A percentile compares a stretch with the other conserved stretches of the same genome.
phyloP scores from a whole-genome alignment of 2,797 vertebrate species.

The Champsocephalus gunnari region DNA sequence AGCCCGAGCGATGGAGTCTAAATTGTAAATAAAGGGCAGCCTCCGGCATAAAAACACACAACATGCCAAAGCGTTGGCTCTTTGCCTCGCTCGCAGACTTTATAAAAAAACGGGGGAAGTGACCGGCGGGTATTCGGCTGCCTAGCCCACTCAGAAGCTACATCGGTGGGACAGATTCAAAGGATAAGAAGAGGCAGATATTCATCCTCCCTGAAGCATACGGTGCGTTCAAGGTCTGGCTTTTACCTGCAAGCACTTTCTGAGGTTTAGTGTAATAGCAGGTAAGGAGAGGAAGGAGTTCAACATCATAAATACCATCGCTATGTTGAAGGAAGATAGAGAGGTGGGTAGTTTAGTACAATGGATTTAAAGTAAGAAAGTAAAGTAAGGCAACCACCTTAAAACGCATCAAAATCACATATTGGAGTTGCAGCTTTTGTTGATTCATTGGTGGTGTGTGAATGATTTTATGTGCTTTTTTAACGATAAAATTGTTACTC shows the following conservation, averaged over 20 bases:
- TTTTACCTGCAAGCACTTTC: constrained; percentile 43
- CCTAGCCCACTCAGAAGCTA: constrained; percentile 52
- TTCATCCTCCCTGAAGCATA: constrained; percentile 28
- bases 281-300: constrained; percentile 33
- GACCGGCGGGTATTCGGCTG: constrained; percentile 46
- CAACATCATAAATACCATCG: constrained; percentile 32
- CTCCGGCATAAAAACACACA: constrained; percentile 31
- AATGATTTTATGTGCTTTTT: too few species aligned
- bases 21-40: constrained; percentile 59
- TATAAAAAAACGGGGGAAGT: neutral
- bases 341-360: neutral
- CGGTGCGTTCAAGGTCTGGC: constrained; percentile 11
- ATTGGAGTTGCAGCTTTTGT: neutral
- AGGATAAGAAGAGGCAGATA: constrained; percentile 51
- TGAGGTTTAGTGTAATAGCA: constrained; percentile 25
- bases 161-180: constrained; percentile 52
- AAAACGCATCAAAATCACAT: neutral
- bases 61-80: constrained; percentile 31
- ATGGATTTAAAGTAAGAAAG: neutral
- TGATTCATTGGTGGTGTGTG: neutral
- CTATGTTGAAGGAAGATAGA: neutral
- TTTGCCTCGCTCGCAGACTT: constrained; percentile 29
- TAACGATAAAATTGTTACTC: too few species aligned
- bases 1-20: constrained; percentile 35
- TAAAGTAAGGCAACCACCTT: neutral